These are phyloP conservation scores for Drosophila albomicans DNA, from an alignment of 1,140 invertebrate species.

Conservation along the genomic window DNA sequence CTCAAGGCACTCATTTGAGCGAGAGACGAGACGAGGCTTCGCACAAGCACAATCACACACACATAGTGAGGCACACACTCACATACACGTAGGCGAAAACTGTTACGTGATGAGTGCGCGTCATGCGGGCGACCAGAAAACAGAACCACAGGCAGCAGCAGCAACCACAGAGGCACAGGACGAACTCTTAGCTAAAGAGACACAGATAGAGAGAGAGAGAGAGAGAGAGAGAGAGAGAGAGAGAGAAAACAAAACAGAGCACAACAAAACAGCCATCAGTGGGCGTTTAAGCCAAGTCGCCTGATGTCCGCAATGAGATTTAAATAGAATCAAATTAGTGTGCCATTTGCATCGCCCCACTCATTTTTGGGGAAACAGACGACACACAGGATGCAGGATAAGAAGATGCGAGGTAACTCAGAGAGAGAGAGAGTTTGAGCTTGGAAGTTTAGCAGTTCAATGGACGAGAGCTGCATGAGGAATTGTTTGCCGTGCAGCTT, in stretches of 20 bases:
- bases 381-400: neutral
- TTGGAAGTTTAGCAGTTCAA: neutral
- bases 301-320: constrained; percentile 81
- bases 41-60: constrained; percentile 7
- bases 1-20: constrained; percentile 78
- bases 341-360: constrained; percentile 57
- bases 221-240: neutral
- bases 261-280: constrained; percentile 67
- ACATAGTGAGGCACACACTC: neutral
- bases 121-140: constrained; percentile 59
- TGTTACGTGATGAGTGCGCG: constrained; percentile 79
- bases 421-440: neutral
- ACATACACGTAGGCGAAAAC: constrained; percentile 27
- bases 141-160: constrained; percentile 15
- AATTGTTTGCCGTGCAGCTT: constrained; percentile 77
- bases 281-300: constrained; percentile 78
- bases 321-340: constrained; percentile 84
- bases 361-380: constrained; percentile 22
- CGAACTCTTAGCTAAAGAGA: neutral
- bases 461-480: constrained; percentile 44
- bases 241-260: constrained; percentile 31
- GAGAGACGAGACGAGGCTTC: constrained; percentile 5
- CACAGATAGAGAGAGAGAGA: neutral
- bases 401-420: neutral
- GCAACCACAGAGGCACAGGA: constrained; percentile 36